Evolutionary conservation across 1,140 invertebrate species (phyloP), one percentile per base, ranked within the genome.

Genomic region (Chrysomallon squamiferum): DNA sequence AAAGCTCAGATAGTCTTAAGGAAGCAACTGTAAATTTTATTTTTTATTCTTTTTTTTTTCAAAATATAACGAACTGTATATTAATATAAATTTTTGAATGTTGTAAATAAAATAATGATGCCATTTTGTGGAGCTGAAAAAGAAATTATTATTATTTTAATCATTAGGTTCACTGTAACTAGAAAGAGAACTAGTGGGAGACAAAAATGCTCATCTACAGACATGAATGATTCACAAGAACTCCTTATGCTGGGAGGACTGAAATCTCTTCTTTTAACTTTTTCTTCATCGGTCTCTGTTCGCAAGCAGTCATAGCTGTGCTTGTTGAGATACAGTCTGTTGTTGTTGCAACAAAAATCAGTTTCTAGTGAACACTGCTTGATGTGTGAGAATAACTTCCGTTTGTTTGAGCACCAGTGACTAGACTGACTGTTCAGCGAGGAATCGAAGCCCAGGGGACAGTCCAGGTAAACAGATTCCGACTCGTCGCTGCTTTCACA

Each of bases 191-290:
- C 62, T 72, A 18, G 69, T 30, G 25, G 70, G 65, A 6, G 71
- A 71, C 35, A 65, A 18, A 41, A 38, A 22, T 59, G 41, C 22
- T 71, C 73, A 49, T 74, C 70, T 13, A 70, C 56, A 6, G 74
- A 74, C 65, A 72, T 68, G 35, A 70, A 72, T 1, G 72, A 76
- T 47, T 73, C 72, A 3, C 72, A 71, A 0, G 74, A 69, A 32
- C 69, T 69, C 20, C 52, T 59, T 4, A 66, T 61, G 38, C 43
- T 49, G 20, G 63, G n/a, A 0, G 56, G 35, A 29, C 38, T 52
- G 25, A 35, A 41, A 9, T 52, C 56, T 29, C 45, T 35, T 20
- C 45, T 45, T 6, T 45, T 45, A n/a, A 49, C 47, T 22, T 49
- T 49, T 30, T 49, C 30, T 7, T 25, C 47, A 52, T 50, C 60